Evolutionary conservation across 2,888 invertebrate species (phyloP), one percentile per base, ranked within the genome.

Genomic region (Myopa tessellatipennis): DNA sequence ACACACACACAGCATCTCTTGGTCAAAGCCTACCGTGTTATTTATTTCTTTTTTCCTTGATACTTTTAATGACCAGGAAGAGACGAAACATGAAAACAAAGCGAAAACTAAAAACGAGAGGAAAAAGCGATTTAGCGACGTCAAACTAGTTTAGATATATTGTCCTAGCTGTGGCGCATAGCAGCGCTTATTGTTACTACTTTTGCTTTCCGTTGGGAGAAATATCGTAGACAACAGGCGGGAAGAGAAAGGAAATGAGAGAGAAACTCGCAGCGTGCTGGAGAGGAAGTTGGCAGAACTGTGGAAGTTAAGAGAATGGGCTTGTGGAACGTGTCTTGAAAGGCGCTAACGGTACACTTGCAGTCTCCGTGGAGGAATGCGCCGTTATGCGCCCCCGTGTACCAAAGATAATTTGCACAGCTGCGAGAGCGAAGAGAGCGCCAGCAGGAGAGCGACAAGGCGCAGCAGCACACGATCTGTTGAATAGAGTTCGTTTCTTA

Each of bases 1-100:
- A 16, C 63, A n/a, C 45, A 45, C 60, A n/a, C 61, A 38, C 73
- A 45, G 73, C 60, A 73, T 73, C 61, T 61, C 73, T 40, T 73
- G 73, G 73, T 61, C 73, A 61, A 61, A 61, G 73, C 60, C n/a
- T 61, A 65, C 60, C 52, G 26, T 50, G 68, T 60, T 40, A 40
- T 36, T 40, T 67, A 38, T 67, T 67, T 18, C 50, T 36, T 36
- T 52, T 55, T 50, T 65, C 55, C 8, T 38, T 72, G 34, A 67
- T 36, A 34, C 26, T 63, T 78, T 80, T 80, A 80, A 80, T 80
- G 80, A 80, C 78, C 78, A 80, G 80, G 80, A 80, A 80, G 80
- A 80, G 75, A 45, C 69, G 55, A 63, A 63, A 60, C 72, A 50
- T n/a, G 40, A 52, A 70, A 70, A 52, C 26, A 34, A 70, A 61